These are phyloP conservation scores for Drosophila quinaria DNA, from an alignment of 2,888 invertebrate genomes.

Conservation along the genomic window DNA sequence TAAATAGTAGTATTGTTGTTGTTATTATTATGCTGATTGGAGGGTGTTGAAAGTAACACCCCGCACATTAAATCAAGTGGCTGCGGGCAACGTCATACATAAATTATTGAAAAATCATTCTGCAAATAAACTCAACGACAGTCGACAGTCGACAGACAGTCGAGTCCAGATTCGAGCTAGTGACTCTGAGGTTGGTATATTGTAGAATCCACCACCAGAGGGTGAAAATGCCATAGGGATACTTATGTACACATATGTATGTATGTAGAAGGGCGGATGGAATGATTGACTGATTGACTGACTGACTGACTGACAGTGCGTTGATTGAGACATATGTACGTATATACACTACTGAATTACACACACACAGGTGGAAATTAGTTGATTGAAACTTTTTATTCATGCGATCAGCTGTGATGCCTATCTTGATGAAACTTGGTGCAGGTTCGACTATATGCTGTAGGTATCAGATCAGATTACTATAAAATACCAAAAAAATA, in stretches of 20 bases:
- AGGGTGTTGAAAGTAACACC: conserved; percentile 83
- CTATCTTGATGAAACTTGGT: too few species aligned
- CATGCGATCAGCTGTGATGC: not conserved
- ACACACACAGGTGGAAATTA: not conserved
- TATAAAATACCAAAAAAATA: not conserved
- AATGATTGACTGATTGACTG: conserved; percentile 21
- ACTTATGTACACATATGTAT: not conserved
- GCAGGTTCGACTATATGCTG: too few species aligned
- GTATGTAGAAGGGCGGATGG: not conserved
- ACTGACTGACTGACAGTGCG: conserved; percentile 56
- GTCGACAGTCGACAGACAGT: conserved; percentile 6
- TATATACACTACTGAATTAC: not conserved
- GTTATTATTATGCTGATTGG: conserved; percentile 62
- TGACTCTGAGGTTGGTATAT: not conserved
- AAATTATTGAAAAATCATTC: conserved; percentile 83
- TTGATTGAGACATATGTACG: conserved; percentile 41
- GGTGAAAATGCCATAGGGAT: not conserved
- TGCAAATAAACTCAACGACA: conserved; percentile 73
- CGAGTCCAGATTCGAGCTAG: conserved; percentile 5
- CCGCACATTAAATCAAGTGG: conserved; percentile 81
- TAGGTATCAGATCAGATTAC: too few species aligned
- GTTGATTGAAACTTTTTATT: not conserved
- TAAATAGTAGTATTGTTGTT: conserved; percentile 33
- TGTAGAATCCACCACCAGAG: conserved; percentile 21
- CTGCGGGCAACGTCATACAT: conserved; percentile 70